phyloP scores from a whole-genome alignment of 2,888 invertebrate genomes.

The Rhagophthalmus giganteus region DNA sequence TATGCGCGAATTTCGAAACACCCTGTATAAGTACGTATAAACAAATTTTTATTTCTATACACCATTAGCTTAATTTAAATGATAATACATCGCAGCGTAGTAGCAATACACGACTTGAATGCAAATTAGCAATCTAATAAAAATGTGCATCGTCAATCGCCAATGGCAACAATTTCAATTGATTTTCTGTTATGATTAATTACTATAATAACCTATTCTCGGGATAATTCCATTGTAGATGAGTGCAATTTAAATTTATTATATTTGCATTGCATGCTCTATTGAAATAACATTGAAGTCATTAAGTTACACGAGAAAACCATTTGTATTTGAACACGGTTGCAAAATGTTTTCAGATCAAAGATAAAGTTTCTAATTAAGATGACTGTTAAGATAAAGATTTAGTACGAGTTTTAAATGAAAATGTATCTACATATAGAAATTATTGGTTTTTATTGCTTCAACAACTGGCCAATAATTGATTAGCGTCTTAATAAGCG shows the following conservation, averaged over 20 bases:
- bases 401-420: background rate
- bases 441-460: background rate
- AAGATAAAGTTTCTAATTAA: conserved; percentile 13
- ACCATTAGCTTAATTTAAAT: no score
- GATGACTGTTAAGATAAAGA: conserved; percentile 1
- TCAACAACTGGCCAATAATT: conserved; percentile 5
- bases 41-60: no score
- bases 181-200: background rate
- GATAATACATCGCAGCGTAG: background rate
- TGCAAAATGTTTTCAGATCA: conserved; percentile 9
- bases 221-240: conserved; percentile 1
- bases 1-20: no score
- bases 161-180: background rate
- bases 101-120: background rate
- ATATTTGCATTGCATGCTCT: conserved; percentile 11
- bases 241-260: conserved; percentile 10
- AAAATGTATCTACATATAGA: background rate
- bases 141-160: no score
- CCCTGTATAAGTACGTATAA: no score
- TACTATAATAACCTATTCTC: conserved; percentile 5
- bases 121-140: no score
- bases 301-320: conserved; percentile 1
- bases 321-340: conserved; percentile 3
- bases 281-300: background rate
- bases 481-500: conserved; percentile 3